A percentile compares a stretch with the other conserved stretches of the same genome.
phyloP scores from a whole-genome alignment of 2,888 invertebrate species.

The Drosophila suboccidentalis region DNA sequence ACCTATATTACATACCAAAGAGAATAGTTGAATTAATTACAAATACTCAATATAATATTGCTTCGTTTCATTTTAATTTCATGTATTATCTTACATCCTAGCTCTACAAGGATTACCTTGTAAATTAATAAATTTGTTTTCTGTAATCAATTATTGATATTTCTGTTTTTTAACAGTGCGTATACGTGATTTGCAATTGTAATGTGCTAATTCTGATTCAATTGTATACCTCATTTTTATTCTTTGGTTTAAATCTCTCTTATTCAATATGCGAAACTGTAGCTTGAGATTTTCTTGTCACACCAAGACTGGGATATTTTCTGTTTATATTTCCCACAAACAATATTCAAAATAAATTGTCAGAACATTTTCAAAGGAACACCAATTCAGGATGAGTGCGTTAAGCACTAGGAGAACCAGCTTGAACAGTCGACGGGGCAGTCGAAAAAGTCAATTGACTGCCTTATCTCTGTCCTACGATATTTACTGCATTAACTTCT shows the following conservation, averaged over 20 bases:
- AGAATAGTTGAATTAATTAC: no score
- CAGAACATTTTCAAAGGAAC: constrained; percentile 2
- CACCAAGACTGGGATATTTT: constrained; percentile 11
- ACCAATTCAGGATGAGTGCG: constrained; percentile 43
- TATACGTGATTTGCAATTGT: no score
- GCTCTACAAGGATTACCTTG: no score
- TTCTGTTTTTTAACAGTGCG: no score
- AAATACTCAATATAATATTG: no score
- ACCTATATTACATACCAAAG: no score
- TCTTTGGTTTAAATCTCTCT: neutral
- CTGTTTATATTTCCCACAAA: constrained; percentile 35
- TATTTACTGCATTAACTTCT: constrained; percentile 72
- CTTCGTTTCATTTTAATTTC: no score
- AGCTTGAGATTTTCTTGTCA: constrained; percentile 24
- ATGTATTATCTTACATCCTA: no score
- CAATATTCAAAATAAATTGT: constrained; percentile 21
- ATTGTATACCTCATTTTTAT: neutral
- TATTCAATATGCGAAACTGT: neutral
- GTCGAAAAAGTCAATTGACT: neutral
- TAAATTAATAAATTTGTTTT: no score
- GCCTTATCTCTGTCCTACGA: constrained; percentile 32
- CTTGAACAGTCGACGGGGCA: constrained; percentile 23
- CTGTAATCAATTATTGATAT: no score
- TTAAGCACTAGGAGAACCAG: constrained; percentile 23
- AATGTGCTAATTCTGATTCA: neutral